Evolutionary conservation across 2,113 vertebrate species (phyloP).

Genomic region (Clarias macrocephalus): DNA sequence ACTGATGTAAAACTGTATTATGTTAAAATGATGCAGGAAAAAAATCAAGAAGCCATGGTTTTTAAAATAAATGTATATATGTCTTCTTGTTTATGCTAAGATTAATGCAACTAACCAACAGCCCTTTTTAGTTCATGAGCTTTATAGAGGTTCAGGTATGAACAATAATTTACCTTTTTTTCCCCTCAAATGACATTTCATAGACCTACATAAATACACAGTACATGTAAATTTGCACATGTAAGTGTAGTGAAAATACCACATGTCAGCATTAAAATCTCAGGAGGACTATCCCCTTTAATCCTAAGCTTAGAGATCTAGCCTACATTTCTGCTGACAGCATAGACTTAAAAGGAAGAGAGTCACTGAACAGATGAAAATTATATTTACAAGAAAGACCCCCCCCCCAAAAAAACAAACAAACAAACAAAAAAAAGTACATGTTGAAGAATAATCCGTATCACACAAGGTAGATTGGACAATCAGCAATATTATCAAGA

Average conservation of each 20-base stretch:
- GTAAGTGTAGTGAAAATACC: neutral
- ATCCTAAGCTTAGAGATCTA: neutral
- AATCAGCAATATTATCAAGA: neutral
- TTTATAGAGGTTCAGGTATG: neutral
- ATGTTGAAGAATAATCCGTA: neutral
- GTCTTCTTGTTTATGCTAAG: neutral
- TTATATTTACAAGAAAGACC: neutral
- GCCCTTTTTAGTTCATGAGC: neutral
- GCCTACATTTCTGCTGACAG: neutral
- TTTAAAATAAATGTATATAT: neutral
- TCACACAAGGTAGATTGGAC: neutral
- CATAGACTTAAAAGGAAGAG: neutral
- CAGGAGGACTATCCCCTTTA: neutral
- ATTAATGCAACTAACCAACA: neutral
- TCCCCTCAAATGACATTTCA: neutral
- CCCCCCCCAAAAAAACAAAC: too few relatives aligned
- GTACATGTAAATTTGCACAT: neutral
- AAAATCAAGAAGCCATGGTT: neutral
- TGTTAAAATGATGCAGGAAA: neutral
- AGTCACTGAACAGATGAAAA: neutral
- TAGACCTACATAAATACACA: neutral
- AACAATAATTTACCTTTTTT: neutral
- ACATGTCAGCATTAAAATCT: neutral
- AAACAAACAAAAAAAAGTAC: neutral
- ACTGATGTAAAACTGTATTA: slow-evolving; percentile 1